Percentiles rank a stretch among this genome's conserved stretches.
These are phyloP conservation scores for Damaliscus lunatus DNA, from an alignment of 2,113 vertebrate genomes.

Conservation along the genomic window DNA sequence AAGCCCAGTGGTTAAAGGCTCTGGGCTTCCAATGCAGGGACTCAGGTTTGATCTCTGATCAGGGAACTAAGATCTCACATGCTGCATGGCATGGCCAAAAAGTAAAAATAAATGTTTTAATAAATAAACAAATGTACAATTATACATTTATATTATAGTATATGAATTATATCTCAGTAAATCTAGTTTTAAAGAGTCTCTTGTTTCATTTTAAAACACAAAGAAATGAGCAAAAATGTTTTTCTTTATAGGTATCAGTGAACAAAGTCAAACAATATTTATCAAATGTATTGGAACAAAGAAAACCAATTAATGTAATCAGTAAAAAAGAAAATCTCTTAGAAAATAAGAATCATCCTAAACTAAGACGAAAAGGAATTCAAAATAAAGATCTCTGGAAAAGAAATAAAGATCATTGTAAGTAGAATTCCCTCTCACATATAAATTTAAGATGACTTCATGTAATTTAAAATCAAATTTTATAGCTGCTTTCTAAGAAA, in stretches of 20 bases:
- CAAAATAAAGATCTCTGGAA: slow-evolving; percentile 36
- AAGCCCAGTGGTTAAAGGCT: neutral
- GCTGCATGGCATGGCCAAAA: neutral
- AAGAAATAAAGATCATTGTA: slow-evolving; percentile 56
- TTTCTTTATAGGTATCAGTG: slow-evolving; percentile 64
- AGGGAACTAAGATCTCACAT: neutral
- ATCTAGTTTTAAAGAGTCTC: neutral
- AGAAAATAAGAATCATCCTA: slow-evolving; percentile 25
- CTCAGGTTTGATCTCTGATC: neutral
- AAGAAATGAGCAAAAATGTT: slow-evolving; percentile 23
- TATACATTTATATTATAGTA: neutral
- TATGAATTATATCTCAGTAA: neutral
- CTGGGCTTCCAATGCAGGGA: neutral
- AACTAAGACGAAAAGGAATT: slow-evolving; percentile 58
- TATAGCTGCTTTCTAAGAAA: slow-evolving; percentile 17
- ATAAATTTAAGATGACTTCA: slow-evolving; percentile 28
- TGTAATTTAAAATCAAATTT: slow-evolving; percentile 41
- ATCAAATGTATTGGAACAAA: slow-evolving; percentile 40
- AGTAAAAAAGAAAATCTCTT: slow-evolving; percentile 51
- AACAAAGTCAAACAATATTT: slow-evolving; percentile 52
- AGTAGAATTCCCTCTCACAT: slow-evolving; percentile 28
- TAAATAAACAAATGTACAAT: neutral
- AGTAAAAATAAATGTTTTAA: neutral
- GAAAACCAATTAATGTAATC: slow-evolving; percentile 16
- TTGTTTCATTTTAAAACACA: slow-evolving; percentile 10